Evolutionary conservation across 2,797 vertebrate species (phyloP).

Genomic region (Apogon hyalosoma): DNA sequence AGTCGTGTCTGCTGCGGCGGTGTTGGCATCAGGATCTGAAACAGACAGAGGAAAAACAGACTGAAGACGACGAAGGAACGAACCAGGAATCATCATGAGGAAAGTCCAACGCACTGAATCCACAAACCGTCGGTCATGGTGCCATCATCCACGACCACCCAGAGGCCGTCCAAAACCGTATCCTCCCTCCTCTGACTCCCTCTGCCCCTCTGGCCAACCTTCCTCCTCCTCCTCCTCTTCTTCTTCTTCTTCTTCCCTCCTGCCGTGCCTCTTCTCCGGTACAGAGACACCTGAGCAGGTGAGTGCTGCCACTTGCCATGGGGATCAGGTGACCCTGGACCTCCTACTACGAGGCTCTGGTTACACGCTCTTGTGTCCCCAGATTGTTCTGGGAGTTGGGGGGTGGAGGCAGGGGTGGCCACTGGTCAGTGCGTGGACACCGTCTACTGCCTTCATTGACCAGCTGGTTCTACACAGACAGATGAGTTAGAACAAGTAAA

Average conservation of each 20-base stretch:
- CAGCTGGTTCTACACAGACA: conserved; percentile 28
- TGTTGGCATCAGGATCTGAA: not conserved
- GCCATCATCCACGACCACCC: conserved; percentile 50
- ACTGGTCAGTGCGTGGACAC: conserved; percentile 9
- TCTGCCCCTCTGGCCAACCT: not conserved
- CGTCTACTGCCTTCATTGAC: conserved; percentile 6
- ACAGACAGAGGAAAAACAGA: not conserved
- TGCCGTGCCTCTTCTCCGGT: conserved; percentile 23
- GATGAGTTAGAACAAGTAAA: too few relatives aligned
- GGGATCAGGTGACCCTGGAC: conserved; percentile 72
- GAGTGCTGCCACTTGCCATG: conserved; percentile 47
- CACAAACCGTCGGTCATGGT: conserved; percentile 38
- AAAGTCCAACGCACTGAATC: conserved; percentile 47
- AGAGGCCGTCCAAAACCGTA: conserved; percentile 24
- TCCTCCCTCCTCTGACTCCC: conserved; percentile 10
- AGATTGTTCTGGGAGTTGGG: conserved; percentile 4
- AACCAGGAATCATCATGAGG: not conserved
- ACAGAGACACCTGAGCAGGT: conserved; percentile 79
- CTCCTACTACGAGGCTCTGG: conserved; percentile 58
- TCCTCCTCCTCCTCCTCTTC: not conserved
- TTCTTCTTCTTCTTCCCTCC: conserved; percentile 16
- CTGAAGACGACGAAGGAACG: too few relatives aligned
- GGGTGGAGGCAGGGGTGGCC: not conserved
- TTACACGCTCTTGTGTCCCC: conserved; percentile 65
- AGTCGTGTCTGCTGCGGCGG: conserved; percentile 23